Base-by-base conservation (phyloP, 2,888 invertebrate species). In the Pediacus dermestoides region DNA sequence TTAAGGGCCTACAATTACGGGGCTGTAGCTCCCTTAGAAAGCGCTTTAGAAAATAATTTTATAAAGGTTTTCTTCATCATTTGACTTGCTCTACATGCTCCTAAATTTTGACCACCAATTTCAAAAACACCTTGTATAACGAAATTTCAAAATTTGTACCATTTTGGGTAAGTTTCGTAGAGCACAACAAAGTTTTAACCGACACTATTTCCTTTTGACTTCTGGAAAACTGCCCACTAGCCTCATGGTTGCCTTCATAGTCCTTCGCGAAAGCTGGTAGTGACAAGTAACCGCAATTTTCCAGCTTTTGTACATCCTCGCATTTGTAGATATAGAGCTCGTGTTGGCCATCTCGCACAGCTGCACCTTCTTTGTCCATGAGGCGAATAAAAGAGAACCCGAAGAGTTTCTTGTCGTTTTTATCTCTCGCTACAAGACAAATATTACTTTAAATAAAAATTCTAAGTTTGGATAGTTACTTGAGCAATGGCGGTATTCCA, bases 91-190 rank as follows among this genome's bases (percentile, higher is more conserved):
- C n/a, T n/a, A n/a, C n/a, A n/a, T n/a, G n/a, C n/a, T n/a, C n/a
- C n/a, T n/a, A n/a, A n/a, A n/a, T n/a, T n/a, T n/a, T 18, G 21
- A 18, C n/a, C 6, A 18, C 21, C 21, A 18, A 18, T 18, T 18
- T 4, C 26, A 10, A 9, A 10, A 7, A n/a, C n/a, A n/a, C n/a
- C n/a, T n/a, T n/a, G n/a, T n/a, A n/a, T n/a, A n/a, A n/a, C n/a
- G n/a, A n/a, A n/a, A n/a, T n/a, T n/a, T n/a, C n/a, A n/a, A 14
- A 32, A 18, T 13, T 44, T 67, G 63, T 67, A 86, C 88, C 86
- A 63, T 95, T 95, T 70, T 95, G 95, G 0, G 96, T 95, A 4
- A 95, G 74, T 68, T 96, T 96, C n/a, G 95, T 95, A 12, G 95
- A 95, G 67, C 93, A 94, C 13, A 96, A 73, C 23, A 90, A 67